Evolutionary conservation across 2,797 vertebrate species (phyloP).

Genomic region (Rhodeus uyekii): DNA sequence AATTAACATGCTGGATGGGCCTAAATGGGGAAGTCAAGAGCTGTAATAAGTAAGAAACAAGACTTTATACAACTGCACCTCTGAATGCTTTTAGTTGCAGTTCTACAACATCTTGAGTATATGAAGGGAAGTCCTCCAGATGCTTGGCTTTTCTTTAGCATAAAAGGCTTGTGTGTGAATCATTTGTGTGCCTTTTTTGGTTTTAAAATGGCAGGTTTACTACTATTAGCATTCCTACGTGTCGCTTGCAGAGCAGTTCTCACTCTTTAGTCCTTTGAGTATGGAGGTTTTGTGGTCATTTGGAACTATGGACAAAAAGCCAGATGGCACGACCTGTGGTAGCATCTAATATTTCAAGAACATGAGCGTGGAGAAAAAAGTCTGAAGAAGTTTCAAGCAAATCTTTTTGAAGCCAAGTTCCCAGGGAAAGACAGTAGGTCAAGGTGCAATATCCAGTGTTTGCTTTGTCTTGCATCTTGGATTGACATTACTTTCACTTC

Average conservation of each 20-base stretch:
- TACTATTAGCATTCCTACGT: background rate
- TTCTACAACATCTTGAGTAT: slow-evolving; percentile 9
- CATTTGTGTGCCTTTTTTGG: background rate
- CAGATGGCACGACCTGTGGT: background rate
- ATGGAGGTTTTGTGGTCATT: background rate
- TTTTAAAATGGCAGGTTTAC: background rate
- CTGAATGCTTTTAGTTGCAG: slow-evolving; percentile 5
- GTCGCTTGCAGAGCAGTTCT: background rate
- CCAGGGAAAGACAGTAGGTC: background rate
- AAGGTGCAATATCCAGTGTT: background rate
- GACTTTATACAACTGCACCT: slow-evolving; percentile 20
- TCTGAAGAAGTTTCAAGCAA: background rate
- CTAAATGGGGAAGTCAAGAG: slow-evolving; percentile 66
- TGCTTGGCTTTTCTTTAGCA: background rate
- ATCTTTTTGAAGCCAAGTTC: slow-evolving; percentile 5
- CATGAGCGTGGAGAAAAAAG: background rate
- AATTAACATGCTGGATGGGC: slow-evolving; percentile 67
- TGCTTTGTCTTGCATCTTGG: background rate
- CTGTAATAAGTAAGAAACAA: slow-evolving; percentile 45
- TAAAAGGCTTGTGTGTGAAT: background rate
- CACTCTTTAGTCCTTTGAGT: background rate
- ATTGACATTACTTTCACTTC: background rate
- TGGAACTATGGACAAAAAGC: background rate
- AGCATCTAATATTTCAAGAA: slow-evolving; percentile 8
- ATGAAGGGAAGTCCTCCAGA: background rate